Evolutionary conservation across 2,888 invertebrate genomes (phyloP).

Genomic region (Mesochorus sp.): DNA sequence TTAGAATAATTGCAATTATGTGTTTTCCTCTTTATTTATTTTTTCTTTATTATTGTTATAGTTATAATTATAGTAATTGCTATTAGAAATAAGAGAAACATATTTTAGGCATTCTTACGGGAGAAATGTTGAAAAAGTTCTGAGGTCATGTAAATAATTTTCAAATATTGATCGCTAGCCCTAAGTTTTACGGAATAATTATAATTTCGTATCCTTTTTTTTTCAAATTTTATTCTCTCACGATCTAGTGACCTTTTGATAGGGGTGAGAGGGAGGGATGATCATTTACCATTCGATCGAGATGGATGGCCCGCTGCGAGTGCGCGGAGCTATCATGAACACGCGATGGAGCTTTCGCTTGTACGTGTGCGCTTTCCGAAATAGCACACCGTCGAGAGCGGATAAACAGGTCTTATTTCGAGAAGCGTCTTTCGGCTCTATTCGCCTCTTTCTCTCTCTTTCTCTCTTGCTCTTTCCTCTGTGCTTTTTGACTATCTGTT

Average conservation of each 20-base stretch:
- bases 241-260: not conserved
- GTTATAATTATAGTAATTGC: too few relatives aligned
- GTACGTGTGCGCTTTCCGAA: conserved; percentile 72
- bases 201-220: too few relatives aligned
- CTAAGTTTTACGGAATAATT: too few relatives aligned
- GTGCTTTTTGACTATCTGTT: conserved; percentile 16
- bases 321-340: conserved; percentile 48
- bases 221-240: not conserved
- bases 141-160: too few relatives aligned
- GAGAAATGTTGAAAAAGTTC: too few relatives aligned
- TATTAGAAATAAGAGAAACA: too few relatives aligned
- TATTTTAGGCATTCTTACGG: too few relatives aligned
- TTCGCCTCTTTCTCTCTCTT: conserved; percentile 63
- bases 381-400: conserved; percentile 74
- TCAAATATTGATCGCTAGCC: too few relatives aligned
- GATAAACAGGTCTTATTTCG: conserved; percentile 79
- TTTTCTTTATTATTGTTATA: too few relatives aligned
- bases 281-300: conserved; percentile 20
- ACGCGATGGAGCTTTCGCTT: conserved; percentile 71
- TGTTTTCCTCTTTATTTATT: too few relatives aligned
- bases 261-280: conserved; percentile 19
- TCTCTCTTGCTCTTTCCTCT: conserved; percentile 41
- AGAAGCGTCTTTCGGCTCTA: conserved; percentile 70
- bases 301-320: conserved; percentile 33
- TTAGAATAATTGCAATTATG: too few relatives aligned